Evolutionary conservation across 1,140 invertebrate species (phyloP).

Genomic region (Galendromus occidentalis): DNA sequence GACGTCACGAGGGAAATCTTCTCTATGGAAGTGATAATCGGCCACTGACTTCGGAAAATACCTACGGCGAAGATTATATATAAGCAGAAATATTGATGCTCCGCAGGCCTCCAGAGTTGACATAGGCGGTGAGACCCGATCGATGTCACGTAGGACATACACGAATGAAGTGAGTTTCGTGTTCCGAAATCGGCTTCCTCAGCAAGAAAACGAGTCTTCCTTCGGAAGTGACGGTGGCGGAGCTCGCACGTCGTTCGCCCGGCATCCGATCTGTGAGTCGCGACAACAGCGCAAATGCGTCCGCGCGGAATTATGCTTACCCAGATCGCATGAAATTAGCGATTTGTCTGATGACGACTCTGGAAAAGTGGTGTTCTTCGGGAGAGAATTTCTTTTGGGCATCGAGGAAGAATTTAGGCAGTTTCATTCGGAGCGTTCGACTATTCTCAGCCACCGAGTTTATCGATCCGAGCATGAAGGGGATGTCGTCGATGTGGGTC

Average conservation of each 20-base stretch:
- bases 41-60: too few relatives aligned
- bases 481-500: slow-evolving; percentile 9
- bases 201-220: too few relatives aligned
- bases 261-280: background rate
- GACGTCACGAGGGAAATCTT: too few relatives aligned
- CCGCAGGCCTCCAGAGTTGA: too few relatives aligned
- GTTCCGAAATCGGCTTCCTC: background rate
- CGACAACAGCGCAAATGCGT: background rate
- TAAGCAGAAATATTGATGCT: too few relatives aligned
- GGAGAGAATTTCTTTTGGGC: background rate
- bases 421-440: background rate
- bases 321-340: background rate
- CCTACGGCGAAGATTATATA: too few relatives aligned
- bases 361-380: slow-evolving; percentile 6
- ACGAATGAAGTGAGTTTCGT: background rate
- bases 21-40: too few relatives aligned
- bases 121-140: too few relatives aligned
- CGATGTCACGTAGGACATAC: too few relatives aligned
- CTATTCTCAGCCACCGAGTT: background rate
- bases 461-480: background rate
- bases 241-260: too few relatives aligned
- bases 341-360: slow-evolving; percentile 6
- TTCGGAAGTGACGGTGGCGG: too few relatives aligned
- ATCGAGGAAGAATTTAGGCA: background rate
- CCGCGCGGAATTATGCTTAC: background rate